Percentiles rank a stretch among this genome's conserved stretches.
Evolutionary conservation across 2,797 vertebrate genomes (phyloP).

Genomic region (Schizopygopsis pylzovi): DNA sequence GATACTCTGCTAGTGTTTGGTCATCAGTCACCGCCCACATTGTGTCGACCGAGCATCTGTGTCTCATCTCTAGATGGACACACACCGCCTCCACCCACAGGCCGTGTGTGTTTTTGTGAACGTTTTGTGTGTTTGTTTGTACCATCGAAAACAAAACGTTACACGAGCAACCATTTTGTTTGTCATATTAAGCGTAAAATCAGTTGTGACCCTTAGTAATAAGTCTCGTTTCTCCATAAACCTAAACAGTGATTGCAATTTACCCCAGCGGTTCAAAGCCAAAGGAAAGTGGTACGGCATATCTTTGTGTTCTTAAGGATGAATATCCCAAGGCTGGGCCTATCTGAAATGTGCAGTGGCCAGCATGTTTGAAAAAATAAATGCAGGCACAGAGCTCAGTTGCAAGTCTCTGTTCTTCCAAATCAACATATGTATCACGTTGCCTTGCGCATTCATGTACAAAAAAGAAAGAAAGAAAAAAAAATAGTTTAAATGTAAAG

Average conservation of each 20-base stretch:
- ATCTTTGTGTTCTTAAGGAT: conserved; percentile 62
- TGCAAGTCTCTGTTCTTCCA: conserved; percentile 43
- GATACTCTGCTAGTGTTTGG: conserved; percentile 63
- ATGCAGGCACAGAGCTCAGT: conserved; percentile 57
- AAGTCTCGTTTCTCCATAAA: conserved; percentile 45
- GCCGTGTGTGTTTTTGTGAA: conserved; percentile 29
- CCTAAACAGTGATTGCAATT: conserved; percentile 52
- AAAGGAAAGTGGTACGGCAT: conserved; percentile 26
- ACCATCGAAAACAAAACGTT: conserved; percentile 21
- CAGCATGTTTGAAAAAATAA: conserved; percentile 64
- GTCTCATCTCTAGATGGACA: conserved; percentile 56
- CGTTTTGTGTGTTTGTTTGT: background rate
- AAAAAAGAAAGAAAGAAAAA: conserved; percentile 18
- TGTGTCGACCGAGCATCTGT: conserved; percentile 61
- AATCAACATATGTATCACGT: conserved; percentile 59
- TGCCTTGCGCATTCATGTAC: conserved; percentile 50
- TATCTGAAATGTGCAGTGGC: conserved; percentile 70
- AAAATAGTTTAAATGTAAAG: conserved; percentile 36
- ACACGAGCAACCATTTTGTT: conserved; percentile 26
- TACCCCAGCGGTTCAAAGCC: conserved; percentile 43
- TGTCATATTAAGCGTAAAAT: conserved; percentile 46
- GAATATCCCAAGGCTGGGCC: conserved; percentile 71
- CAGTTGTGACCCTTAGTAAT: conserved; percentile 37
- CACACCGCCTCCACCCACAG: conserved; percentile 42
- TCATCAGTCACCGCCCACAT: conserved; percentile 79